Conservation (phyloP, 2,888 invertebrate species). For the Halocaridina rubra region DNA sequence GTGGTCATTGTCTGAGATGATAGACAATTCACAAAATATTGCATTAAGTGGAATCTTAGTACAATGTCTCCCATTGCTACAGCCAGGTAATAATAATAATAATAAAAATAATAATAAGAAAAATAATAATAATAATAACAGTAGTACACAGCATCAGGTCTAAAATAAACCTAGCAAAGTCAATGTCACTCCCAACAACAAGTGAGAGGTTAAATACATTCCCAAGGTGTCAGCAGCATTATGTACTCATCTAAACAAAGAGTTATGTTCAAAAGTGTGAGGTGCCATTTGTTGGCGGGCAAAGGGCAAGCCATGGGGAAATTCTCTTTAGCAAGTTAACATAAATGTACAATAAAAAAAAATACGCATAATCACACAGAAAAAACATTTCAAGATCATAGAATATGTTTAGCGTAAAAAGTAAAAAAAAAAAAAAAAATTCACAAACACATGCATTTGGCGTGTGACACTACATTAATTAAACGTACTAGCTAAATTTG, state of each 20-base stretch:
- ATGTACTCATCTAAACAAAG: constrained; percentile 58
- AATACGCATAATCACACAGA: too few relatives aligned
- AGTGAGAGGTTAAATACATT: constrained; percentile 56
- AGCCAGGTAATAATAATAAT: too few relatives aligned
- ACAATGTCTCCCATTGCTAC: constrained; percentile 47
- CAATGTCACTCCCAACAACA: constrained; percentile 61
- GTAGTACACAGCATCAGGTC: constrained; percentile 59
- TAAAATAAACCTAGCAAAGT: constrained; percentile 61
- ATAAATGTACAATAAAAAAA: too few relatives aligned
- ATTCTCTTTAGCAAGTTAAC: too few relatives aligned
- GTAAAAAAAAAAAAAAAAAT: too few relatives aligned
- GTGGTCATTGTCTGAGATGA: constrained; percentile 29
- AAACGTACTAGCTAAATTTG: too few relatives aligned
- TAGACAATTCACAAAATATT: constrained; percentile 39
- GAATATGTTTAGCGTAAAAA: too few relatives aligned
- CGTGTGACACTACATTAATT: too few relatives aligned
- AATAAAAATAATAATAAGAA: too few relatives aligned
- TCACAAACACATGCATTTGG: too few relatives aligned
- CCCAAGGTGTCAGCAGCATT: constrained; percentile 59
- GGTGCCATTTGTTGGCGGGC: constrained; percentile 41
- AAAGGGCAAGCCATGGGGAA: constrained; percentile 22
- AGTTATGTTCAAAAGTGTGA: constrained; percentile 55
- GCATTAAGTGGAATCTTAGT: constrained; percentile 35
- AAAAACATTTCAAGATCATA: too few relatives aligned
- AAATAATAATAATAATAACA: too few relatives aligned